Base-by-base conservation (phyloP, 2,888 invertebrate species). In the Vanessa cardui region DNA sequence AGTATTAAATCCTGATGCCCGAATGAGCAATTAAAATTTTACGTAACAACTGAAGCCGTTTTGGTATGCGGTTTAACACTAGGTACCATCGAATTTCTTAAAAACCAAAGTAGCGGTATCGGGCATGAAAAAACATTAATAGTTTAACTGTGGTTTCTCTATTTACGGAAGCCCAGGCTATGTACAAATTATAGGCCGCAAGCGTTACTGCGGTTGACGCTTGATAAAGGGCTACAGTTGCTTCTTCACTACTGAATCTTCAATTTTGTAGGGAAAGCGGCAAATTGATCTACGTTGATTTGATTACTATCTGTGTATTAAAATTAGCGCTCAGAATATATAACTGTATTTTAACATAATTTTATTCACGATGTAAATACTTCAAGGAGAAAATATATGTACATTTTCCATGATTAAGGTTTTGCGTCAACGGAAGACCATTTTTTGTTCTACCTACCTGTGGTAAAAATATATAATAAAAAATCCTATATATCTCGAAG, bases 161-260 rank as follows among this genome's bases (percentile, higher is more conserved):
- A 90, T 90, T 92, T 90, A 90, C 90, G 90, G 91, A 91, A 91
- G 87, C 83, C 78, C 81, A 78, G 80, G 79, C 79, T 84, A 81
- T 81, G 75, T 83, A 85, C 82, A 84, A 86, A 88, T 88, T 87
- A 85, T 82, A 79, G 79, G 77, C 84, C 86, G 77, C 86, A 83
- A 80, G 79, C 77, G 82, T 76, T 78, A 78, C 81, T 86, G 88
- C 81, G 88, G 87, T 86, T 74, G 78, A 77, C 76, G 71, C 76
- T 77, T 77, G 77, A 77, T 78, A 76, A 78, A 77, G 78, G 81
- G 75, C 74, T 77, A 62, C 18, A 66, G 64, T 68, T 71, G 72
- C 64, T 64, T 70, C 64, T 72, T 61, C 47, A 45, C 66, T 61
- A 54, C 52, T 62, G 66, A 69, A 54, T 50, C 47, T 69, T 54